Percentiles rank a stretch among this genome's conserved stretches.
These are phyloP conservation scores for Parnassius mnemosyne DNA, from an alignment of 2,888 invertebrate genomes.

Conservation along the genomic window DNA sequence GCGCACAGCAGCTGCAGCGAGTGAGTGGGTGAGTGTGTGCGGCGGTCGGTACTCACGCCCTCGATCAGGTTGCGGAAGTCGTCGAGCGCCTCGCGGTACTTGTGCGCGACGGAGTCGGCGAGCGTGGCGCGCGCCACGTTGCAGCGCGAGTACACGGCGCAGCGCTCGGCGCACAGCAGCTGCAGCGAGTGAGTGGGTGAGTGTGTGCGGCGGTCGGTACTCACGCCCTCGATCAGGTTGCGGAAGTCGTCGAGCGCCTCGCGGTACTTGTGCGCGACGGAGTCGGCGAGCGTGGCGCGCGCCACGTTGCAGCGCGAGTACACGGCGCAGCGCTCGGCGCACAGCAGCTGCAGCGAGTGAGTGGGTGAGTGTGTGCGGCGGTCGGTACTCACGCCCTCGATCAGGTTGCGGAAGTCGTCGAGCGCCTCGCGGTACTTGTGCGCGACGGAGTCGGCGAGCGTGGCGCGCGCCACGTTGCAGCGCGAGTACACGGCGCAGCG, in stretches of 20 bases:
- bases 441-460: conserved; percentile 94
- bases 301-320: conserved; percentile 95
- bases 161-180: conserved; percentile 91
- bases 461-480: conserved; percentile 94
- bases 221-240: conserved; percentile 83
- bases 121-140: conserved; percentile 95
- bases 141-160: conserved; percentile 93
- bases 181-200: conserved; percentile 87
- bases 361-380: no score
- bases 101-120: conserved; percentile 93
- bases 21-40: no score
- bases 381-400: conserved; percentile 73
- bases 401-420: conserved; percentile 89
- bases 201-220: conserved; percentile 1
- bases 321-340: conserved; percentile 92
- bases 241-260: conserved; percentile 94
- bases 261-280: conserved; percentile 85
- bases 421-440: conserved; percentile 85
- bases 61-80: conserved; percentile 89
- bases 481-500: conserved; percentile 92
- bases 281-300: conserved; percentile 94
- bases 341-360: conserved; percentile 94
- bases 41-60: conserved; percentile 55
- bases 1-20: conserved; percentile 94
- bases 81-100: conserved; percentile 86